Evolutionary conservation across 2,113 vertebrate species (phyloP), one percentile per base, ranked within the genome.

Genomic region (Hippolais icterina): DNA sequence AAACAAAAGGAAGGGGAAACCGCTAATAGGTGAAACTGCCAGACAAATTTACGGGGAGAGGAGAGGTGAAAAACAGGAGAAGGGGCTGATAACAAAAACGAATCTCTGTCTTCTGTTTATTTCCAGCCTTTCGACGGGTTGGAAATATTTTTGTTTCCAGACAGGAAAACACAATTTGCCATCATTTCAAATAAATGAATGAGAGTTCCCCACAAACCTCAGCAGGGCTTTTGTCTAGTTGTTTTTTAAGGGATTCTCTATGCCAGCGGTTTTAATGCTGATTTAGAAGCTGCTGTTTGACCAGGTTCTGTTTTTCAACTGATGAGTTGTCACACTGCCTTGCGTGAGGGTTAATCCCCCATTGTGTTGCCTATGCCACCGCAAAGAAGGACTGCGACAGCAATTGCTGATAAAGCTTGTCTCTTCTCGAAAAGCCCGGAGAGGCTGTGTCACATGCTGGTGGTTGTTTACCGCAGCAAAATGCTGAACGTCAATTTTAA

Each of bases 361-460:
- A 95, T 98, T 98, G 97, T 97, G 91, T 71, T 35, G 71, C 82
- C 92, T 69, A 68, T 74, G 89, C 64, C 75, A 80, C 81, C 28
- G 85, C 93, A 97, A 95, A 97, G 87, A 93, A 94, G 63, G 88
- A 97, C 91, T 31, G 85, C 81, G 70, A 69, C 39, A 86, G 59
- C 90, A 97, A 93, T 59, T 96, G 97, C 98, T 97, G 97, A 97
- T 95, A 94, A 96, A 96, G 95, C 94, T 75, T 33, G 85, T 98
- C 96, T 95, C 95, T 97, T 96, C 97, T 97, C 31, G 97, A 97
- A 97, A 97, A 97, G 93, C 97, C 94, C 76, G 11, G 89, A 91
- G 78, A 87, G 94, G 80, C 95, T 94, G 91, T 94, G 77, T 86
- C 31, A 56, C 66, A 82, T 92, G 83, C 86, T 96, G 94, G 96